Percentiles rank a stretch among this genome's conserved stretches.
phyloP scores from a whole-genome alignment of 1,140 invertebrate species.

The Euura saliciscinereae region DNA sequence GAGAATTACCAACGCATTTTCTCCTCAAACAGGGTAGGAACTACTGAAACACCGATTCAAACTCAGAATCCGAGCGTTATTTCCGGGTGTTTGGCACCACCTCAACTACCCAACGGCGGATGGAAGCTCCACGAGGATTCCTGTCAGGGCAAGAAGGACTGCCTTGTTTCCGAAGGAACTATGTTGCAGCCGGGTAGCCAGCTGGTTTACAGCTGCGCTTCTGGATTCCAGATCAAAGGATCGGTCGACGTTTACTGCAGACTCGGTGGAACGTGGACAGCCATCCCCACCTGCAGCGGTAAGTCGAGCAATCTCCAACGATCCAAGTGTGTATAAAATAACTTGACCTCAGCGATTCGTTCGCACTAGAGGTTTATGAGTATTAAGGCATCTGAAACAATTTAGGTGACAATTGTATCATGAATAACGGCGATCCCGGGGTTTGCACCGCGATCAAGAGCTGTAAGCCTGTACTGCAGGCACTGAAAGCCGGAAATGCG shows the following conservation, averaged over 20 bases:
- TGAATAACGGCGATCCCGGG: slow-evolving; percentile 24
- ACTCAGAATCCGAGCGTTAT: no score
- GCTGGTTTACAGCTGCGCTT: slow-evolving; percentile 45
- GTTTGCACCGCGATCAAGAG: slow-evolving; percentile 28
- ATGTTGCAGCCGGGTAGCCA: slow-evolving; percentile 38
- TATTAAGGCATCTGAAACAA: no score
- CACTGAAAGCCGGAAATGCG: slow-evolving; percentile 32
- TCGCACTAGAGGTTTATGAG: no score
- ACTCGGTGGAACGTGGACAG: slow-evolving; percentile 40
- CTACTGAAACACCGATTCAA: no score
- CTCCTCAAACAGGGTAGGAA: no score
- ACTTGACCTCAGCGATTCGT: no score
- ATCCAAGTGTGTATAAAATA: no score
- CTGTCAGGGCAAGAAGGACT: slow-evolving; percentile 31
- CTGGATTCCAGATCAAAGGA: slow-evolving; percentile 39
- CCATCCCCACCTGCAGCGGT: slow-evolving; percentile 45
- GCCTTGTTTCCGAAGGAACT: slow-evolving; percentile 23
- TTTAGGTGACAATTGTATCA: slow-evolving; percentile 36
- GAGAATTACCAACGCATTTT: no score
- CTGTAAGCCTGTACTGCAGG: slow-evolving; percentile 37
- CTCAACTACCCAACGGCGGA: slow-evolving; percentile 42
- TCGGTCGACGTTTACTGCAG: slow-evolving; percentile 38
- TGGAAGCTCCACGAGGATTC: slow-evolving; percentile 42
- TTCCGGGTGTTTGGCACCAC: slow-evolving; percentile 43
- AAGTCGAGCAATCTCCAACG: slow-evolving; percentile 18